Conservation (phyloP, 2,888 invertebrate species). For the Clostera curtula region DNA sequence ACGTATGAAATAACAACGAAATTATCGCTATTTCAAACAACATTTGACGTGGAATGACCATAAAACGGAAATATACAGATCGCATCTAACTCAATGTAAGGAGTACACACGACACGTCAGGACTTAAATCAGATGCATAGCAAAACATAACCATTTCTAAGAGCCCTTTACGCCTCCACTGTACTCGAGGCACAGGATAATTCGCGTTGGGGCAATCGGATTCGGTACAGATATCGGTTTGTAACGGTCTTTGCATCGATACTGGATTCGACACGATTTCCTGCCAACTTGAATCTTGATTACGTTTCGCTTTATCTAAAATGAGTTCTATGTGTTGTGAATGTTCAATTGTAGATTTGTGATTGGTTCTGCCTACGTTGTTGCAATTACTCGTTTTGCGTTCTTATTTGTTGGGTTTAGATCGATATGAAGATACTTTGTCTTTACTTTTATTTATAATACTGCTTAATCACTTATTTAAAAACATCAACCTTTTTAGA, state of each 20-base stretch:
- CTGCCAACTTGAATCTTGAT: constrained; percentile 46
- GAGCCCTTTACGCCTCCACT: constrained; percentile 59
- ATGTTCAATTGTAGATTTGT: too few species aligned
- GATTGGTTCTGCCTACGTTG: too few species aligned
- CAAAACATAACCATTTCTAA: constrained; percentile 62
- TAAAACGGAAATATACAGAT: constrained; percentile 54
- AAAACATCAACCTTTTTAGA: too few species aligned
- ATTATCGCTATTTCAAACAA: constrained; percentile 27
- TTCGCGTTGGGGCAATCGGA: constrained; percentile 66
- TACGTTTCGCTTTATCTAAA: constrained; percentile 34
- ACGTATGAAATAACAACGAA: too few species aligned
- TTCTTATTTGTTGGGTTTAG: too few species aligned
- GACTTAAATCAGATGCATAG: constrained; percentile 66
- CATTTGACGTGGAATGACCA: constrained; percentile 37
- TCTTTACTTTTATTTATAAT: too few species aligned
- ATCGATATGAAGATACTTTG: too few species aligned
- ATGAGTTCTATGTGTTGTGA: constrained; percentile 27
- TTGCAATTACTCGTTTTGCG: too few species aligned
- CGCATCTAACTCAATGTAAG: constrained; percentile 50
- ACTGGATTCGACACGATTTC: constrained; percentile 55
- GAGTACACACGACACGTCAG: constrained; percentile 58
- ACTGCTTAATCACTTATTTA: too few species aligned
- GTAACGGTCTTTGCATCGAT: constrained; percentile 61
- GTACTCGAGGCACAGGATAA: constrained; percentile 50
- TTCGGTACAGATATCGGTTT: constrained; percentile 56